Conservation (phyloP, 2,888 invertebrate species). For the Mesoligia furuncula region DNA sequence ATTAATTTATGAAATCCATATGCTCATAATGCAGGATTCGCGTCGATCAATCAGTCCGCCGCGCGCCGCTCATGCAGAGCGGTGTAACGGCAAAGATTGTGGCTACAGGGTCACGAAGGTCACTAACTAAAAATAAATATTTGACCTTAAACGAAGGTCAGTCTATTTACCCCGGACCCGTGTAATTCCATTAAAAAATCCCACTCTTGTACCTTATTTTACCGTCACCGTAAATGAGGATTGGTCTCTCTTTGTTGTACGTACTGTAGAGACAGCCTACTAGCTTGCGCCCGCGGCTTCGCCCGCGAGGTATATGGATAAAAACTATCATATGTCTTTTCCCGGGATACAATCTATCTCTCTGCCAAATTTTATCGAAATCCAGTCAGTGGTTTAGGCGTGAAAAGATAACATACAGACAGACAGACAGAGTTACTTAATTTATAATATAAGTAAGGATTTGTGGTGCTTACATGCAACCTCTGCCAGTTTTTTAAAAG, state of each 20-base stretch:
- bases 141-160: conserved; percentile 52
- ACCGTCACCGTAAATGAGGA: conserved; percentile 47
- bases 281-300: no score
- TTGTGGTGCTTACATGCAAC: no score
- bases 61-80: conserved; percentile 40
- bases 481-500: no score
- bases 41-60: conserved; percentile 64
- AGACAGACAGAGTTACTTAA: no score
- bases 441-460: no score
- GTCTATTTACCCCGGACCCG: conserved; percentile 42
- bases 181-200: conserved; percentile 62
- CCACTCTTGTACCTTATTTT: conserved; percentile 52
- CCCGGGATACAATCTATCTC: no score
- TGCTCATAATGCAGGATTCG: conserved; percentile 31
- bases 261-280: neutral
- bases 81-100: conserved; percentile 50
- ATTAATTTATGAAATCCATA: conserved; percentile 34
- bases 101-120: conserved; percentile 48
- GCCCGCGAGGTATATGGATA: no score
- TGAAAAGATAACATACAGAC: no score
- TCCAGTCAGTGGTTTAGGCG: no score
- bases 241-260: conserved; percentile 46
- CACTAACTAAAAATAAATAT: conserved; percentile 63
- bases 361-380: no score
- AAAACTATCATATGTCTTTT: no score